Evolutionary conservation across 1,140 invertebrate genomes (phyloP), one percentile per base, ranked within the genome.

Genomic region (Epicauta chinensis): DNA sequence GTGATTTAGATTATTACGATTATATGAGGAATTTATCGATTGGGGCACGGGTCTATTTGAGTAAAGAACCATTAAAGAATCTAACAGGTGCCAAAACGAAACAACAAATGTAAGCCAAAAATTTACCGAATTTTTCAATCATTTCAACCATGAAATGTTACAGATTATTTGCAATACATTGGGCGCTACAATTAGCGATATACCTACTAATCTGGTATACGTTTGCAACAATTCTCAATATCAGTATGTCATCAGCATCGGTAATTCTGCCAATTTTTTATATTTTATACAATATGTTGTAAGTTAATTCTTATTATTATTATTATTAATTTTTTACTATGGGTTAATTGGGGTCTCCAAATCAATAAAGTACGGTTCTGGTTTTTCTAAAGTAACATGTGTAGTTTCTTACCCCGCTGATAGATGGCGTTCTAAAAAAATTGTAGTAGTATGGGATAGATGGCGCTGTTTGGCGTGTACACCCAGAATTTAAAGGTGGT

Each of bases 21-120:
- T 92, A 87, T 63, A 87, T 93, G 58, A 71, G 75, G 1, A 76
- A 82, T 52, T 74, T 92, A 23, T 77, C 80, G n/a, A 67, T 81
- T 15, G 91, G 89, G 0, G 81, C 89, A 2, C 73, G 90, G 15
- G 75, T 76, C 44, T 93, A 87, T 66, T 71, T 93, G 14, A 82
- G 83, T 61, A 86, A 87, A 17, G 91, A 93, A 68, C 75, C 79
- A 5, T 76, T 81, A 7, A 81, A 79, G 47, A 89, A 79, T 50
- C 67, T 94, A 13, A 72, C 80, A 1, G 79, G 80, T 35, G 88
- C 86, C 1, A 77, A 76, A 32, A 77, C 67, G 2, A 89, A 89
- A 65, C 76, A 89, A 59, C 79, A 76, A 59, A 73, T 87, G 79
- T 81, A 71, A n/a, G n/a, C n/a, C n/a, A n/a, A n/a, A n/a, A n/a